Conservation (phyloP, 1,140 invertebrate species). For the Seison nebaliae region DNA sequence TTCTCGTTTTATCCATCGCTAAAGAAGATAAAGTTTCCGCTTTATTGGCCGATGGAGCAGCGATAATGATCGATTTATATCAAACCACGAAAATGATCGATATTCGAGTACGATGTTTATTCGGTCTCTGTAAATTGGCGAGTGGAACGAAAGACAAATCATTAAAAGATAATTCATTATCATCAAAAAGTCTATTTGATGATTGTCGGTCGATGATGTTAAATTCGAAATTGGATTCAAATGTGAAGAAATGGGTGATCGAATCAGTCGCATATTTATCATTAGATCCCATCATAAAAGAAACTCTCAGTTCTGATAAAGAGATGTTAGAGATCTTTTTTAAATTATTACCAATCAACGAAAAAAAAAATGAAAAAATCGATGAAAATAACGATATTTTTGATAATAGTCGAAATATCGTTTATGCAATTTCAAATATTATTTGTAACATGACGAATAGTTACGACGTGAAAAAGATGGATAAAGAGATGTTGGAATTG, state of each 20-base stretch:
- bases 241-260: slow-evolving; percentile 73
- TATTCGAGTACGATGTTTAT: no score
- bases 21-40: slow-evolving; percentile 84
- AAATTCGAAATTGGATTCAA: slow-evolving; percentile 53
- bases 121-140: slow-evolving; percentile 74
- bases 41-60: slow-evolving; percentile 78
- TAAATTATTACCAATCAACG: slow-evolving; percentile 42
- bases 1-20: slow-evolving; percentile 70
- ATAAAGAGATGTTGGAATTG: slow-evolving; percentile 81
- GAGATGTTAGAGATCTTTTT: slow-evolving; percentile 54
- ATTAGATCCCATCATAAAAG: slow-evolving; percentile 89
- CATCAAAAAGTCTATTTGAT: no score
- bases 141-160: slow-evolving; percentile 35
- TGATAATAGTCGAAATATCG: no score
- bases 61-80: no score
- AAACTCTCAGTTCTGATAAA: slow-evolving; percentile 64
- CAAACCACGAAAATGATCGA: no score
- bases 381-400: no score
- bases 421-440: slow-evolving; percentile 32
- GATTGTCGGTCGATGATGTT: slow-evolving; percentile 38
- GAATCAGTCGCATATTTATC: slow-evolving; percentile 89
- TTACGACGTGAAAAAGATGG: slow-evolving; percentile 84
- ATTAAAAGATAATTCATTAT: not conserved
- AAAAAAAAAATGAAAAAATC: no score
- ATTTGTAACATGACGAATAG: slow-evolving; percentile 88